Percentiles rank a stretch among this genome's conserved stretches.
These are phyloP conservation scores for Pao palembangensis DNA, from an alignment of 2,113 vertebrate genomes.

Conservation along the genomic window DNA sequence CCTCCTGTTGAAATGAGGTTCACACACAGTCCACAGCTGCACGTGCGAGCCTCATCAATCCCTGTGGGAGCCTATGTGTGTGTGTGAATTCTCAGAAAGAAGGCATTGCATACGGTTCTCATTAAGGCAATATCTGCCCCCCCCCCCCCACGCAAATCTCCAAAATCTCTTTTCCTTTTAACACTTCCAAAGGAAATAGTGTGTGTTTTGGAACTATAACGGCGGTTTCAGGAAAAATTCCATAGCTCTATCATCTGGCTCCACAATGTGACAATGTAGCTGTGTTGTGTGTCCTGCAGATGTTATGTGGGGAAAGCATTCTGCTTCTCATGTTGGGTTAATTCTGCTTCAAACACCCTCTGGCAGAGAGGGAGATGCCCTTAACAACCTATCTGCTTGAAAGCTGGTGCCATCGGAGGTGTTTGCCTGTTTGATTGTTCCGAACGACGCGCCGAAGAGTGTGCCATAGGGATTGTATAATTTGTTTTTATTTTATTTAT, in stretches of 20 bases:
- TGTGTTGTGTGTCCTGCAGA: slow-evolving; percentile 53
- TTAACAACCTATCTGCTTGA: not conserved
- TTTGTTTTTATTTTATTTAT: slow-evolving; percentile 1
- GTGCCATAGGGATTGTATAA: not conserved
- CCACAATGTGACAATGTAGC: slow-evolving; percentile 21
- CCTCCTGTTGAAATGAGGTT: slow-evolving; percentile 39
- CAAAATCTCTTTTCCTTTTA: slow-evolving; percentile 1
- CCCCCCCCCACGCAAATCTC: not conserved
- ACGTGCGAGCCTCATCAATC: slow-evolving; percentile 48
- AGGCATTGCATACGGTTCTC: slow-evolving; percentile 4
- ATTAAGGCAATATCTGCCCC: not conserved
- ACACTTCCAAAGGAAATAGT: not conserved
- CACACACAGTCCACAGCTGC: slow-evolving; percentile 61
- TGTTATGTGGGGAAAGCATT: slow-evolving; percentile 31
- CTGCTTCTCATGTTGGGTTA: slow-evolving; percentile 9
- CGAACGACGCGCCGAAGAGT: too few species aligned
- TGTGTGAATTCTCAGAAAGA: not conserved
- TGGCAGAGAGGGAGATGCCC: slow-evolving; percentile 24
- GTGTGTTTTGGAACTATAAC: slow-evolving; percentile 25
- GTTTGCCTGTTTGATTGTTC: slow-evolving; percentile 18
- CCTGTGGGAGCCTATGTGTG: slow-evolving; percentile 14
- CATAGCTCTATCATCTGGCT: slow-evolving; percentile 24
- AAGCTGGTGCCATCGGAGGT: slow-evolving; percentile 23
- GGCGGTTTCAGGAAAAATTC: slow-evolving; percentile 31
- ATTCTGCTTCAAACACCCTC: slow-evolving; percentile 18